Evolutionary conservation across 2,797 vertebrate genomes (phyloP), one percentile per base, ranked within the genome.

Genomic region (Zenarchopterus dispar): DNA sequence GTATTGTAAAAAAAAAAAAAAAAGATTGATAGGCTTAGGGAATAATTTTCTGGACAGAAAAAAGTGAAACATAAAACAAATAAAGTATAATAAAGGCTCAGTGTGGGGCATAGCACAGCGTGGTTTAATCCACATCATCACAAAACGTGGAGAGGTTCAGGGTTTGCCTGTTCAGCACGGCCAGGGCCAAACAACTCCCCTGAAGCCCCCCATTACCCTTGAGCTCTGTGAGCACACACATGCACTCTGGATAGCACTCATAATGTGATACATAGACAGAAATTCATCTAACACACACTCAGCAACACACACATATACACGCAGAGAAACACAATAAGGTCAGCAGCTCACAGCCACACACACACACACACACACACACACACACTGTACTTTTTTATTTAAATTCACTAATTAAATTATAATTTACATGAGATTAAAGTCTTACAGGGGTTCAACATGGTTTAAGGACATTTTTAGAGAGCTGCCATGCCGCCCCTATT

Each of bases 381-480:
- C 31, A 52, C 24, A 56, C 24, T 47, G 28, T 58, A 71, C 73
- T 55, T 78, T 72, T 33, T 36, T 54, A 76, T 82, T 85, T 52
- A 77, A 77, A 84, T 82, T 77, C 55, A 28, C 62, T 82, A 82
- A 88, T 88, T 84, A 84, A 84, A 86, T 87, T 78, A 86, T 84
- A 76, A 88, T 87, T 88, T 86, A 84, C 75, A 90, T 75, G 67
- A 85, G 85, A 86, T 85, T 87, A 87, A 81, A 87, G 83, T 77
- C 76, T 89, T 88, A 85, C 17, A 18, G 65, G 56, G 58, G 74
- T 81, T 86, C 76, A 78, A 71, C 70, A 70, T 0, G 43, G 58
- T 86, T 85, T 87, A 82, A 83, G 73, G 67, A 82, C 70, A 73
- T 78, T 88, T 74, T 52, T 16, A 74, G 79, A 81, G 70, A 67